Base-by-base conservation (phyloP, 2,888 invertebrate genomes). In the Nineta flava region DNA sequence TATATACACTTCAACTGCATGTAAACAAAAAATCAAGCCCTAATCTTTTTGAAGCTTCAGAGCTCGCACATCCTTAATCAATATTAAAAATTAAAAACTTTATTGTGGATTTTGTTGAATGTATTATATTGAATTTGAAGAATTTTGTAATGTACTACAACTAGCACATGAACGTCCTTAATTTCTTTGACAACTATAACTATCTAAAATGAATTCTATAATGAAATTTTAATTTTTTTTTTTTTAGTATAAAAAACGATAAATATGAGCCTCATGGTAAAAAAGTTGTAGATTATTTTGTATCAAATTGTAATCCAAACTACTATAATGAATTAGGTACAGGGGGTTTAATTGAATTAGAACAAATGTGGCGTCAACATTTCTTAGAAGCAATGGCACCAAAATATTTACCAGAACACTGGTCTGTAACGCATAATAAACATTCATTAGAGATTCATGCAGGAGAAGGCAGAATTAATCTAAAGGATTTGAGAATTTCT, bases 381-480 rank as follows among this genome's bases (percentile, higher is more conserved):
- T 90, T 90, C 63, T 59, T 90, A 2, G 61, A 67, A 1, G 70
- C 72, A 2, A 87, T 88, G 87, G 62, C 74, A 47, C 88, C 88
- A 0, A 66, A 71, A 53, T 74, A 70, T 65, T 67, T 90, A 63
- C 88, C 88, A 0, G 65, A 72, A 2, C 66, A 82, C 47, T 90
- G 90, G 90, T 86, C 86, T 21, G 68, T 85, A 17, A 76, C 74
- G 56, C 83, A 84, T 62, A 79, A 79, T 61, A 76, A 77, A 56
- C 72, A 83, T 59, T 74, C 76, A 51, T 62, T 76, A 46, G 66
- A 67, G 52, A 66, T 75, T 7, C 70, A 69, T 50, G 67, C 70
- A n/a, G 61, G 63, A 15, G 75, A 77, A 59, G 76, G 76, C 4
- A 59, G 76, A 19, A 61, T 72, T 7, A 60, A 66, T 51, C 60